Evolutionary conservation across 2,113 vertebrate species (phyloP).

Genomic region (western clawed frog (Xenopus tropicalis)): UCB_Xtro_10.0 CM004447.2:19346001-19346500

Average conservation of each 20-base stretch:
- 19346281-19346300: constrained; percentile 30
- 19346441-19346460: constrained; percentile 41
- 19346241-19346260: constrained; percentile 8
- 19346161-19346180: too few relatives aligned
- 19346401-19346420: constrained; percentile 43
- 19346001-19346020: background rate
- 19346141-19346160: too few relatives aligned
- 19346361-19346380: constrained; percentile 42
- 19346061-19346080: background rate
- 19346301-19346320: constrained; percentile 40
- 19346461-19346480: constrained; percentile 43
- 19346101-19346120: background rate
- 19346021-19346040: constrained; percentile 12
- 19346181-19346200: too few relatives aligned
- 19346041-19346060: constrained; percentile 5
- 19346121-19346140: background rate
- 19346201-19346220: background rate
- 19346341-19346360: constrained; percentile 33
- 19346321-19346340: constrained; percentile 41
- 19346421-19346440: constrained; percentile 41
- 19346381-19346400: constrained; percentile 33
- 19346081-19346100: background rate
- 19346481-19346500: constrained; percentile 34
- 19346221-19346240: constrained; percentile 21
- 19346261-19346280: constrained; percentile 12